phyloP scores from a whole-genome alignment of 2,797 vertebrate genomes.

The Aeoliscus strigatus region DNA sequence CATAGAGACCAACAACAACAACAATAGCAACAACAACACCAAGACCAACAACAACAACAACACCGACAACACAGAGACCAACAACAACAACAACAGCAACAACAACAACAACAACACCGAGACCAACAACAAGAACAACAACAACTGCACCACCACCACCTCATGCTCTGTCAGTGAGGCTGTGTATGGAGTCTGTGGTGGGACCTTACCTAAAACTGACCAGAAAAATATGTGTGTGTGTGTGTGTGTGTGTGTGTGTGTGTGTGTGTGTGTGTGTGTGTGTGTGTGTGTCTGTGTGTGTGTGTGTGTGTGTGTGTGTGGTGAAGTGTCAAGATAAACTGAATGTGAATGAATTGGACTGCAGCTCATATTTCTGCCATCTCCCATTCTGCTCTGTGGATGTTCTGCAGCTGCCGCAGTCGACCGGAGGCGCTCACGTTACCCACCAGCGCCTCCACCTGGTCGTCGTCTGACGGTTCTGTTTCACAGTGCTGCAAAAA shows the following conservation, averaged over 20 bases:
- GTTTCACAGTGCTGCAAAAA: too few species aligned
- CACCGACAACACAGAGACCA: too few species aligned
- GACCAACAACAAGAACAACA: too few species aligned
- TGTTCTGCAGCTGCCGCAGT: conserved; percentile 34
- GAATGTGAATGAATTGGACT: not conserved
- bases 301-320: conserved; percentile 1
- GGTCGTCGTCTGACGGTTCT: conserved; percentile 22
- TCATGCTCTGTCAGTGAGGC: conserved; percentile 34
- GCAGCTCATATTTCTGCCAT: conserved; percentile 11
- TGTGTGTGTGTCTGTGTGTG: not conserved
- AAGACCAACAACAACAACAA: too few species aligned
- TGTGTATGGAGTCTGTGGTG: conserved; percentile 28
- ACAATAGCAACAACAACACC: too few species aligned
- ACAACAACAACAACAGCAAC: too few species aligned
- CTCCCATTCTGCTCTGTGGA: conserved; percentile 3
- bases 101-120: too few species aligned
- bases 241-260: not conserved
- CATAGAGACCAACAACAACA: too few species aligned
- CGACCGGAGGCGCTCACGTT: conserved; percentile 6
- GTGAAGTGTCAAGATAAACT: not conserved
- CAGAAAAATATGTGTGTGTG: conserved; percentile 3
- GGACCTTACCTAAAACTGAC: conserved; percentile 10
- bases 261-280: not conserved
- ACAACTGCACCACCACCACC: conserved; percentile 14
- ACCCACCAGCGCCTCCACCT: conserved; percentile 47